Percentiles rank a stretch among this genome's conserved stretches.
Evolutionary conservation across 2,797 vertebrate genomes (phyloP).

Genomic region (Epinephelus coioides): DNA sequence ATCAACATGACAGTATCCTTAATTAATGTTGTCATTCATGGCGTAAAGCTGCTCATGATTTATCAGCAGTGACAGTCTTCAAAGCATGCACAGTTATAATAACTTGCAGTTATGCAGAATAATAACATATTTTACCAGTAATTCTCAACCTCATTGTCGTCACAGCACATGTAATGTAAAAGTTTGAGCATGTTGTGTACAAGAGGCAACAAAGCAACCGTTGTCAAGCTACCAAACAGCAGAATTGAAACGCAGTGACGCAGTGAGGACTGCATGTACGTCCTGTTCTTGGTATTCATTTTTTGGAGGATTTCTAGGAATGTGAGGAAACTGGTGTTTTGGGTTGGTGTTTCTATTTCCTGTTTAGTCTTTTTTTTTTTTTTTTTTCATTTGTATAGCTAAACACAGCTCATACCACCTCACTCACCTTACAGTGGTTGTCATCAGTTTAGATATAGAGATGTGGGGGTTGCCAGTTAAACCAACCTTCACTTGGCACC

Average conservation of each 20-base stretch:
- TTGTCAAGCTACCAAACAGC: slow-evolving; percentile 66
- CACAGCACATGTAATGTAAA: slow-evolving; percentile 32
- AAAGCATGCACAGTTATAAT: not conserved
- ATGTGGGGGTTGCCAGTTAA: not conserved
- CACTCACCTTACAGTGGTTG: not conserved
- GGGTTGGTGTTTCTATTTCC: slow-evolving; percentile 62
- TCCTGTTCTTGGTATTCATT: slow-evolving; percentile 86
- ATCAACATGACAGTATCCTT: not conserved
- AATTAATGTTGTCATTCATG: not conserved
- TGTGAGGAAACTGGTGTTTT: slow-evolving; percentile 70
- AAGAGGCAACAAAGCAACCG: slow-evolving; percentile 64
- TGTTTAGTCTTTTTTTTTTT: slow-evolving; percentile 45
- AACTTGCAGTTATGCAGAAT: not conserved
- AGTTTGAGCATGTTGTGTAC: slow-evolving; percentile 32
- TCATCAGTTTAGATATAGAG: not conserved
- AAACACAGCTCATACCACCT: slow-evolving; percentile 13
- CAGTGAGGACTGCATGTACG: slow-evolving; percentile 57
- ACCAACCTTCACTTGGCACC: not conserved
- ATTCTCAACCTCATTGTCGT: slow-evolving; percentile 21
- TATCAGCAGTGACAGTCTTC: not conserved
- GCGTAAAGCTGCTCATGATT: not conserved
- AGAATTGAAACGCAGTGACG: slow-evolving; percentile 76
- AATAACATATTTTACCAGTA: not conserved
- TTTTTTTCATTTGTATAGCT: slow-evolving; percentile 2
- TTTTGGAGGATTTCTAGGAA: slow-evolving; percentile 86